Evolutionary conservation across 1,140 invertebrate genomes (phyloP), one percentile per base, ranked within the genome.

Genomic region (Drosophila pruinosa): DNA sequence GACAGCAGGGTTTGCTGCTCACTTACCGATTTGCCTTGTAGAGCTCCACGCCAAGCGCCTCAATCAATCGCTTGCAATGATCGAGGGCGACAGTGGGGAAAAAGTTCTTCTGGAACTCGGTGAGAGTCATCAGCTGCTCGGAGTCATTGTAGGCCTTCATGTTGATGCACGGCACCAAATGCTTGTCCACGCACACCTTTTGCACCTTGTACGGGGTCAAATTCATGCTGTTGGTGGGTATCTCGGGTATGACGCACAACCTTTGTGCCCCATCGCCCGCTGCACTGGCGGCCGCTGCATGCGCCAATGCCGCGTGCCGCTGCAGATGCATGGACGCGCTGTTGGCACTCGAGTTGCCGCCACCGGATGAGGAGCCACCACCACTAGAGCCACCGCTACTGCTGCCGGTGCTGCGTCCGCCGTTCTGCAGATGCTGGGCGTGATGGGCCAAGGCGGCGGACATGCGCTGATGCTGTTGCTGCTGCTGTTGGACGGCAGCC

Each of bases 111-210:
- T 96, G 94, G 65, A 97, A 94, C 91, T 97, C 96, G 7, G 95
- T 94, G 53, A 97, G 92, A 0, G 96, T 96, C 93, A 97, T 96
- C 72, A 97, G 92, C 69, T 96, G 92, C 89, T 97, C 95, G 15
- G 94, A 93, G 79, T 96, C 96, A 54, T 95, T 94, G 91, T 95
- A 96, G 4, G 96, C 95, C 92, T 97, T 96, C 90, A 95, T 94
- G 91, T 97, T 97, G 75, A 97, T 97, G 91, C 96, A 97, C 31
- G 95, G 95, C 74, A 97, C 94, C 93, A 96, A 94, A 91, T 95
- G 95, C 75, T 95, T 95, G 78, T 96, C 95, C 38, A 97, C 94
- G 47, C 95, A 92, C 15, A 95, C 95, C 86, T 95, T 95, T 77
- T 96, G 95, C 24, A 97, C 93, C 93, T 95, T 93, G 64, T 94